A percentile compares a stretch with the other conserved stretches of the same genome.
These are phyloP conservation scores for Meghimatium bilineatum DNA, from an alignment of 2,888 invertebrate species.

Conservation along the genomic window DNA sequence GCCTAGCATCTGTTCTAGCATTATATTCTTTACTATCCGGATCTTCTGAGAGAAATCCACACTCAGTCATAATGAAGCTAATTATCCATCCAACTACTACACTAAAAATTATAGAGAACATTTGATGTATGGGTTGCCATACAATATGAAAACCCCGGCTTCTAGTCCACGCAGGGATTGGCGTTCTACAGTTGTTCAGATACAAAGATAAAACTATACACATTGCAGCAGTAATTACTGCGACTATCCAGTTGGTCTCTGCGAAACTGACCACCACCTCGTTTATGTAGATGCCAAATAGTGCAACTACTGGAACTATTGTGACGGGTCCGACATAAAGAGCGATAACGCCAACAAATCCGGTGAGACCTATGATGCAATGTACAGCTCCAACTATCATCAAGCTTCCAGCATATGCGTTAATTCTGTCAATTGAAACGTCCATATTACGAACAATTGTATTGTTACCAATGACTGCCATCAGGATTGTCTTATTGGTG, in stretches of 20 bases:
- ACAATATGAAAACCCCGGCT: slow-evolving; percentile 59
- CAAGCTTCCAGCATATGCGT: slow-evolving; percentile 65
- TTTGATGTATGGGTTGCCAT: slow-evolving; percentile 63
- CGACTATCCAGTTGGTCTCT: slow-evolving; percentile 53
- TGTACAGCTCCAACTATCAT: slow-evolving; percentile 64
- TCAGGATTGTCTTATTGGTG: slow-evolving; percentile 29
- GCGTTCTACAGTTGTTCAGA: slow-evolving; percentile 55
- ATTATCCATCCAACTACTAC: slow-evolving; percentile 67
- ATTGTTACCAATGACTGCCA: slow-evolving; percentile 28
- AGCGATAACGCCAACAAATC: slow-evolving; percentile 59
- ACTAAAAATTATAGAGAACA: slow-evolving; percentile 65
- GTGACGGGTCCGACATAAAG: slow-evolving; percentile 55
- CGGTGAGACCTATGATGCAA: slow-evolving; percentile 62
- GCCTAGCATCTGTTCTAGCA: slow-evolving; percentile 71
- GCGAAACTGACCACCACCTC: slow-evolving; percentile 51
- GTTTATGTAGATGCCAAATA: slow-evolving; percentile 54
- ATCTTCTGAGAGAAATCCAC: slow-evolving; percentile 75
- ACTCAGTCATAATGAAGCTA: slow-evolving; percentile 64
- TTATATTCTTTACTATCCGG: slow-evolving; percentile 68
- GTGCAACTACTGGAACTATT: slow-evolving; percentile 53
- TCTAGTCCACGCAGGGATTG: slow-evolving; percentile 59
- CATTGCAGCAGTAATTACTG: slow-evolving; percentile 74
- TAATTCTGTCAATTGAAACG: slow-evolving; percentile 32
- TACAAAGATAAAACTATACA: slow-evolving; percentile 60
- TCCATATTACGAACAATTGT: slow-evolving; percentile 10